phyloP scores from a whole-genome alignment of 2,888 invertebrate genomes.

The Hirudinaria manillensis region DNA sequence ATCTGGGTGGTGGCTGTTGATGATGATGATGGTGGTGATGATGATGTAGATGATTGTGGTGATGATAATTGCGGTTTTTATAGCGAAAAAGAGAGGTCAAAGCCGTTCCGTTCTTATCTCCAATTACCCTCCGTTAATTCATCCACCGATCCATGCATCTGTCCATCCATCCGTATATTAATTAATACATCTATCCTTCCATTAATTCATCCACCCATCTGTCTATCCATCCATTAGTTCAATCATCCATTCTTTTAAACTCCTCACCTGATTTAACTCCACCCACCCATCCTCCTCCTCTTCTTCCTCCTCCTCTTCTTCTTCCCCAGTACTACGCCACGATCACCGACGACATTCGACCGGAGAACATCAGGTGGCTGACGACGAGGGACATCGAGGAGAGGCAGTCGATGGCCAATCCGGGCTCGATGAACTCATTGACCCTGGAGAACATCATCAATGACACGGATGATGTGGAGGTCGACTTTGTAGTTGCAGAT shows the following conservation, averaged over 20 bases:
- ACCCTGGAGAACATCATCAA: constrained; percentile 24
- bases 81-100: no score
- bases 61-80: background rate
- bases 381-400: constrained; percentile 57
- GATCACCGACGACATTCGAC: constrained; percentile 57
- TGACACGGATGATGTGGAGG: constrained; percentile 26
- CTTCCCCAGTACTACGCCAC: constrained; percentile 80
- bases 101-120: no score
- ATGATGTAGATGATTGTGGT: constrained; percentile 2
- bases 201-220: background rate
- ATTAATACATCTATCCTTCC: background rate
- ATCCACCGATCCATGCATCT: background rate
- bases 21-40: background rate
- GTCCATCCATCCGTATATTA: background rate
- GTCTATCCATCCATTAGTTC: background rate
- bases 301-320: background rate
- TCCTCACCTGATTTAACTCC: background rate
- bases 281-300: background rate
- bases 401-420: constrained; percentile 30
- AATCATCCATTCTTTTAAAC: background rate
- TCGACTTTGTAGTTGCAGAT: background rate
- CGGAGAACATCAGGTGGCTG: constrained; percentile 87
- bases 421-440: constrained; percentile 57
- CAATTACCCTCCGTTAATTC: background rate
- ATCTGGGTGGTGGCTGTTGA: no score